Base-by-base conservation (phyloP, 2,888 invertebrate species). In the Chorisops tibialis region DNA sequence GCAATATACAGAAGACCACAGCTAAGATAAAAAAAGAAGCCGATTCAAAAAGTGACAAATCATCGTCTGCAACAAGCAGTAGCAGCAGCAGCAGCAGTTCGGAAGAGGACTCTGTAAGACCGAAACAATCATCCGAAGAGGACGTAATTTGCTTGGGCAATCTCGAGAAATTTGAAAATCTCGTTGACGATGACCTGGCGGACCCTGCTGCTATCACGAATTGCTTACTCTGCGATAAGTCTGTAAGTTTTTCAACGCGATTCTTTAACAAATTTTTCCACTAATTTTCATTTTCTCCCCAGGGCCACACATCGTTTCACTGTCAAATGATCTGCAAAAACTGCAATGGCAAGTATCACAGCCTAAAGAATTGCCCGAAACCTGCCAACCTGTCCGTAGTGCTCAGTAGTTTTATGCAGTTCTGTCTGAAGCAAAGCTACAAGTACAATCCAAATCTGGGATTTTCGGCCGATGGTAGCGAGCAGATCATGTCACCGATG, bases 141-240 rank as follows among this genome's bases (percentile, higher is more conserved):
- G 76, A 78, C 59, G 75, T 76, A 5, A 69, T 77, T 4, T 77
- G 75, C 30, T 59, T 78, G 35, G 76, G 76, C 3, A 16, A 69
- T 19, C 41, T 68, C 4, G 69, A 67, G 12, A 70, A 69, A 11
- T 12, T 67, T 22, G 63, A 67, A 59, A 63, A 65, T 61, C 61
- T 69, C 1, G 67, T 75, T 12, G 70, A 72, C 3, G 75, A 74
- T 11, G 71, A 69, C 11, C 30, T 7, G 1, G 4, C 21, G 9
- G n/a, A n/a, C n/a, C n/a, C n/a, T n/a, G n/a, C n/a, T n/a, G 38
- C 12, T 19, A 3, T 16, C 22, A 9, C 6, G 3, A 38, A 47
- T 0, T 78, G 76, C 39, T 61, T 70, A 9, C 68, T 77, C 18
- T 77, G 76, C 61, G 74, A 74, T 12, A 74, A 73, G 59, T 66